Percentiles rank a stretch among this genome's conserved stretches.
These are phyloP conservation scores for Scaptodrosophila latifasciaeformis DNA, from an alignment of 2,888 invertebrate species.

Conservation along the genomic window DNA sequence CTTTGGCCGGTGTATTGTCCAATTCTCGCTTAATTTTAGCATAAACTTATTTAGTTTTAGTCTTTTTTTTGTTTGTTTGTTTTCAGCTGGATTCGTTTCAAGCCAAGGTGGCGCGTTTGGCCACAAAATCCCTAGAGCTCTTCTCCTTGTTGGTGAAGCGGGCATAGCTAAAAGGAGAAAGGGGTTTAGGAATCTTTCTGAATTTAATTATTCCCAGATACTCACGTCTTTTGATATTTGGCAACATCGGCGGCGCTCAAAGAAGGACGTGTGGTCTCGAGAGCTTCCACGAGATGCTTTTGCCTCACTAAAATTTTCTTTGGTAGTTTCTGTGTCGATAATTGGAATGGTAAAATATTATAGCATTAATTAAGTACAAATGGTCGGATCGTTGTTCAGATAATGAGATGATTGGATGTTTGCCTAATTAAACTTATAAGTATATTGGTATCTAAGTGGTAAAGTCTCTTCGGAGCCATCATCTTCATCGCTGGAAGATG, in stretches of 20 bases:
- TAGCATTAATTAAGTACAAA: conserved; percentile 15
- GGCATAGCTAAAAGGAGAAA: conserved; percentile 77
- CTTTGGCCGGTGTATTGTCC: too few relatives aligned
- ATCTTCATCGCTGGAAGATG: conserved; percentile 84
- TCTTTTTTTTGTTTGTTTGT: conserved; percentile 17
- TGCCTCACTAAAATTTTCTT: conserved; percentile 76
- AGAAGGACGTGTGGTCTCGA: conserved; percentile 85
- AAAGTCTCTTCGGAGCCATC: conserved; percentile 53
- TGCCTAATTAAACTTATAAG: conserved; percentile 70
- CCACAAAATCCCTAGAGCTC: conserved; percentile 76
- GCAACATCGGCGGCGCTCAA: conserved; percentile 81
- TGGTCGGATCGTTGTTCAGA: too few relatives aligned
- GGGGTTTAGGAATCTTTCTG: background rate
- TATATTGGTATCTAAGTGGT: conserved; percentile 67
- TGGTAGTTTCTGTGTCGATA: conserved; percentile 66
- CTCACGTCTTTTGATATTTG: conserved; percentile 87
- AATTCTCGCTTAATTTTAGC: too few relatives aligned
- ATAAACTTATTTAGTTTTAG: conserved; percentile 27
- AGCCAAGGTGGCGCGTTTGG: conserved; percentile 79
- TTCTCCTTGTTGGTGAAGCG: conserved; percentile 79
- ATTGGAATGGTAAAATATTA: conserved; percentile 13
- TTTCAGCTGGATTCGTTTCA: too few relatives aligned
- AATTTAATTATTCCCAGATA: conserved; percentile 4
- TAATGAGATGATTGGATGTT: too few relatives aligned
- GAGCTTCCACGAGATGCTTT: conserved; percentile 81